Conservation (phyloP, 2,113 vertebrate genomes). For the Talpa occidentalis region DNA sequence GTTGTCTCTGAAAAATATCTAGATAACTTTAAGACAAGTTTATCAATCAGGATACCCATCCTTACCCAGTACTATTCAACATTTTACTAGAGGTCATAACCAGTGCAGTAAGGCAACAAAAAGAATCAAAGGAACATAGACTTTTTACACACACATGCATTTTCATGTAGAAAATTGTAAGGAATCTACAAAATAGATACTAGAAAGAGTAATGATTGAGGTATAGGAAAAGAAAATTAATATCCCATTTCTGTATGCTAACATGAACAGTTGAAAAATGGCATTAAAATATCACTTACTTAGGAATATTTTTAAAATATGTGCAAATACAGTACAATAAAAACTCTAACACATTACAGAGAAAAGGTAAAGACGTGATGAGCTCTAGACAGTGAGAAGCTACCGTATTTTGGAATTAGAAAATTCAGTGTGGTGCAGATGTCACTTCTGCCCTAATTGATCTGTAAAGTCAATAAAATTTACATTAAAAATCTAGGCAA, state of each 20-base stretch:
- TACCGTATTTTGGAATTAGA: not conserved
- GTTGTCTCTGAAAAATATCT: not conserved
- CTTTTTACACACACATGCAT: not conserved
- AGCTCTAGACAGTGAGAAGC: not conserved
- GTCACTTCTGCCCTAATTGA: not conserved
- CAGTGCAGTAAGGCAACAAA: not conserved
- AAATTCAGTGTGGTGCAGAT: not conserved
- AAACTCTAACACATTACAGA: not conserved
- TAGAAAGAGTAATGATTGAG: not conserved
- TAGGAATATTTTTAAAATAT: not conserved
- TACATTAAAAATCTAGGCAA: not conserved
- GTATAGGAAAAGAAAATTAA: not conserved
- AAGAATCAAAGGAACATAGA: not conserved
- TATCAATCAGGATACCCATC: not conserved
- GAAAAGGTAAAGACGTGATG: not conserved
- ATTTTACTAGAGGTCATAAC: not conserved
- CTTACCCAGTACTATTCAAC: not conserved
- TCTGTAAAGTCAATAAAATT: not conserved
- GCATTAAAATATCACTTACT: not conserved
- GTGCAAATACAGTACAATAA: not conserved
- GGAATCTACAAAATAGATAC: not conserved
- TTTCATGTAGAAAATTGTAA: not conserved
- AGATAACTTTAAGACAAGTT: not conserved
- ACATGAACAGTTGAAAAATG: not conserved
- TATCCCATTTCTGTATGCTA: not conserved